Conservation (phyloP, 2,888 invertebrate species). For the Thecophora atra region DNA sequence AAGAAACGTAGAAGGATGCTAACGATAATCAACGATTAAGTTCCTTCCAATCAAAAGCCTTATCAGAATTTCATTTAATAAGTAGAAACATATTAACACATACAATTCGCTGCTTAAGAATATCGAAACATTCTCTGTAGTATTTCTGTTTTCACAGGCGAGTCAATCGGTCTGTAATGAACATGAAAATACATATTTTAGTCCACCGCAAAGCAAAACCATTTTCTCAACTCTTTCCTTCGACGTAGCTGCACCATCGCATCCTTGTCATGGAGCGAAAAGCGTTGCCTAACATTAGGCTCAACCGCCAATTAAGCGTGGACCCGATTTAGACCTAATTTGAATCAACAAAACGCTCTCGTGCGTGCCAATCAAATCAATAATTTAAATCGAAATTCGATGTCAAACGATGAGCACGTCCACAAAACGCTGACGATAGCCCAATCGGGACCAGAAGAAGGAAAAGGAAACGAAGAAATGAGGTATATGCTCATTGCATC, state of each 20-base stretch:
- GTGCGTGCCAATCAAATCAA: constrained; percentile 28
- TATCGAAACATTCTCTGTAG: no score
- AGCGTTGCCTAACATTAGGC: constrained; percentile 2
- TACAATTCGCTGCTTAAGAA: no score
- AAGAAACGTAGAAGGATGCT: no score
- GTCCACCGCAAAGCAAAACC: no score
- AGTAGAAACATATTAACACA: no score
- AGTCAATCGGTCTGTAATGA: no score
- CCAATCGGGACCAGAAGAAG: not conserved
- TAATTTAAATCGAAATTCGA: constrained; percentile 27
- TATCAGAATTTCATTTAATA: no score
- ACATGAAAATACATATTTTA: no score
- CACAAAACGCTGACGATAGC: not conserved
- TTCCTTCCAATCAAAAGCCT: no score
- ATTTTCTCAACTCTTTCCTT: not conserved
- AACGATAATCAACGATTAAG: no score
- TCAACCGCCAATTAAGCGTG: constrained; percentile 14
- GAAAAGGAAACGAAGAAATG: constrained; percentile 8
- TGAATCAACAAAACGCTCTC: constrained; percentile 28
- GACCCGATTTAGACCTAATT: constrained; percentile 29
- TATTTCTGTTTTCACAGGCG: no score
- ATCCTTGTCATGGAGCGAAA: not conserved
- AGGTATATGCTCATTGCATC: not conserved
- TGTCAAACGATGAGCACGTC: constrained; percentile 4
- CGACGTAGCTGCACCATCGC: not conserved